These are phyloP conservation scores for Danionella cerebrum DNA, from an alignment of 2,113 vertebrate species.

Conservation along the genomic window DNA sequence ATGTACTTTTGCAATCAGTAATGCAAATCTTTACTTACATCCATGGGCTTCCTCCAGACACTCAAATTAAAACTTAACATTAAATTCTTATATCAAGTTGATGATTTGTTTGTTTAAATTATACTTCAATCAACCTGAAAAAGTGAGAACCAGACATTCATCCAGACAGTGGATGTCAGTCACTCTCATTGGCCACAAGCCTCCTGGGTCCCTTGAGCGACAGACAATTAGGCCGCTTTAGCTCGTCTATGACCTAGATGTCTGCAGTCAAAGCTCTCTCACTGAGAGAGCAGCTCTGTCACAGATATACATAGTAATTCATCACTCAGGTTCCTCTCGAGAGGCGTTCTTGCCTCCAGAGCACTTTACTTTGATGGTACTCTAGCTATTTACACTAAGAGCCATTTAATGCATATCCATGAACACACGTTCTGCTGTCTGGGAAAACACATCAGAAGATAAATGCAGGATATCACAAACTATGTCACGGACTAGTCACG, in stretches of 20 bases:
- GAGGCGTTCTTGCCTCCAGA: neutral
- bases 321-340: conserved; percentile 11
- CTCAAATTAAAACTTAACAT: too few species aligned
- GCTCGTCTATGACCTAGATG: conserved; percentile 52
- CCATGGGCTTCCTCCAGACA: too few species aligned
- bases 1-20: too few species aligned
- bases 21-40: too few species aligned
- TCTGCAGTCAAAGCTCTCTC: conserved; percentile 34
- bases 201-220: conserved; percentile 15
- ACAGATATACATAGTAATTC: conserved; percentile 20
- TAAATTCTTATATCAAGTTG: too few species aligned
- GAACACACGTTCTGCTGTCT: neutral
- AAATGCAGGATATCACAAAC: neutral
- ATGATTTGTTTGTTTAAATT: too few species aligned
- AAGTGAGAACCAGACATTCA: conserved; percentile 3
- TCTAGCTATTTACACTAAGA: neutral
- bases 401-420: neutral
- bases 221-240: conserved; percentile 44
- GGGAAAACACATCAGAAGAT: conserved; percentile 9
- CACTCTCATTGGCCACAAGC: conserved; percentile 13
- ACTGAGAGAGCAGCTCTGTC: conserved; percentile 16
- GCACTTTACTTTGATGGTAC: conserved; percentile 14
- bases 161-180: conserved; percentile 11
- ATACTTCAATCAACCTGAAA: too few species aligned
- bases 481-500: neutral